Evolutionary conservation across 37 sponge, comb jelly and placozoan genomes (phyloP), one percentile per base, ranked within the genome.

Genomic region (Tethya wilhelma): DNA sequence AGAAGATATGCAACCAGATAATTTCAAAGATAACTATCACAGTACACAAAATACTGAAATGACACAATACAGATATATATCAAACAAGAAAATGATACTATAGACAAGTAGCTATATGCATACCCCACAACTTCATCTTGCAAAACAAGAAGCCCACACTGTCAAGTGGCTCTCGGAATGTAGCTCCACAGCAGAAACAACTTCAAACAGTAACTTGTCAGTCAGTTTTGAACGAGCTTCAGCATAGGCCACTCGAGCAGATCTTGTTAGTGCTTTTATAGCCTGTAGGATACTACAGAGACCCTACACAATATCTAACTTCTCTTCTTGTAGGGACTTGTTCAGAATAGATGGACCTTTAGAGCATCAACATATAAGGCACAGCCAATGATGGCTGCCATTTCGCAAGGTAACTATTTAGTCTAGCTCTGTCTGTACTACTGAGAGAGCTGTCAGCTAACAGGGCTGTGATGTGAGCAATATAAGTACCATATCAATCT

Each of bases 321-420:
- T 49, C 8, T 87, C 87, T 56, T 74, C 81, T 62, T 79, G 87
- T 44, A 77, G 78, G 17, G 30, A 26, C 65, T 63, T 63, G 65
- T 65, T 64, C 22, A 77, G 65, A 56, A 64, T 38, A 39, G 74
- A 82, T 14, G 73, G 65, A 43, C 56, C 25, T 38, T 87, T 36
- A 79, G 32, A 29, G 56, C 69, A 56, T 87, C 87, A 17, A 80
- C 59, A 55, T 80, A 87, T 75, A 87, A 38, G 38, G 87, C 80
- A 36, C 45, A 45, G 9, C 87, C 87, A 74, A 87, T 67, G 29
- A 80, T 30, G 59, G 67, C 39, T 4, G 41, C 84, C 84, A 82
- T 67, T 83, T 77, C 45, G 38, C 0, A 37, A 81, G 78, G 34
- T 88, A 88, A 22, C 89, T 83, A 31, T 83, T 70, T 22, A 89